These are phyloP conservation scores for Cuniculus paca DNA, from an alignment of 2,797 vertebrate species.

Conservation along the genomic window DNA sequence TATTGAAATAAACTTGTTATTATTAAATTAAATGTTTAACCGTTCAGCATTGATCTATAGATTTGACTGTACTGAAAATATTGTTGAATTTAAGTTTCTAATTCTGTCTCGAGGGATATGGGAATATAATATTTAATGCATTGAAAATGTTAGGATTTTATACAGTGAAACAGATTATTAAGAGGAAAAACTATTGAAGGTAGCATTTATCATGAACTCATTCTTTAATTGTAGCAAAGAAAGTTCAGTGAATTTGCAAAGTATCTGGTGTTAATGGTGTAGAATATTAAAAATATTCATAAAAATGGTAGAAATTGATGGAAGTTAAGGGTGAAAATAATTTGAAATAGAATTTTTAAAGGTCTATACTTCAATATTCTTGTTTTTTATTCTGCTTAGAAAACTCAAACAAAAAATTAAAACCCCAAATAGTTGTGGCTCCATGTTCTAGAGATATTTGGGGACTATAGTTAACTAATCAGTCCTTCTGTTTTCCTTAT, in stretches of 20 bases:
- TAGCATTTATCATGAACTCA: slow-evolving; percentile 58
- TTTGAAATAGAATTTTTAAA: slow-evolving; percentile 65
- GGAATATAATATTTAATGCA: slow-evolving; percentile 61
- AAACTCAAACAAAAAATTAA: not conserved
- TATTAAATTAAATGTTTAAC: not conserved
- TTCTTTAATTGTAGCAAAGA: slow-evolving; percentile 30
- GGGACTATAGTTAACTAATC: not conserved
- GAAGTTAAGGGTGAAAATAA: slow-evolving; percentile 58
- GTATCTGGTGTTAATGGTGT: slow-evolving; percentile 66
- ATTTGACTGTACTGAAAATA: slow-evolving; percentile 4
- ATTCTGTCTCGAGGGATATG: slow-evolving; percentile 8
- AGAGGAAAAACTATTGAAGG: slow-evolving; percentile 50
- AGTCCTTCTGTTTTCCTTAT: not conserved
- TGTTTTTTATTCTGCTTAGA: not conserved
- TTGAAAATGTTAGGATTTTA: slow-evolving; percentile 59
- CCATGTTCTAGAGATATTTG: not conserved
- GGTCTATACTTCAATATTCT: not conserved
- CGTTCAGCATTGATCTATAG: not conserved
- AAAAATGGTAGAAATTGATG: slow-evolving; percentile 55
- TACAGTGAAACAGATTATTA: slow-evolving; percentile 62
- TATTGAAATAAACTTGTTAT: slow-evolving; percentile 5
- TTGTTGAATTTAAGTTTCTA: not conserved
- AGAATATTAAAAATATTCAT: slow-evolving; percentile 73
- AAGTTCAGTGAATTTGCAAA: slow-evolving; percentile 55
- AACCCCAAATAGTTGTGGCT: not conserved